Conservation (phyloP, 2,113 vertebrate genomes). For the Phalacrocorax aristotelis region DNA sequence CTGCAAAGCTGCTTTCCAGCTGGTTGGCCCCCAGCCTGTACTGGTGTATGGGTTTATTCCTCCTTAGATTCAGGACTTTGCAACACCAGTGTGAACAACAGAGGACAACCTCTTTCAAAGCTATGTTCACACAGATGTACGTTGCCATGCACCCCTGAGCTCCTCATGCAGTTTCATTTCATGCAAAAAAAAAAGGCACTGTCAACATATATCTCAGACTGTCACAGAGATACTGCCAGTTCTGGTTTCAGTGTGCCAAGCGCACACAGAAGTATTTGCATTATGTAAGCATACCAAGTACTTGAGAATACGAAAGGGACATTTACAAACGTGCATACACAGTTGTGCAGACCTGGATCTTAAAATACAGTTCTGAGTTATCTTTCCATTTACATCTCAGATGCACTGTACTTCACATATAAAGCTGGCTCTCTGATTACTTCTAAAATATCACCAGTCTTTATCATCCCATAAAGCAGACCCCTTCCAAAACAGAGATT, state of each 20-base stretch:
- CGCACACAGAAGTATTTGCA: neutral
- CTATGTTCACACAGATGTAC: neutral
- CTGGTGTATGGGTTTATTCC: neutral
- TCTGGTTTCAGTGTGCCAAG: slow-evolving; percentile 19
- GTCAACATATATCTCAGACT: slow-evolving; percentile 25
- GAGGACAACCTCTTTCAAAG: neutral
- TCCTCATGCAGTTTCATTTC: neutral
- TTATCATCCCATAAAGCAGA: neutral
- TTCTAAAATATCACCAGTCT: neutral
- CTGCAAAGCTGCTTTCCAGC: neutral
- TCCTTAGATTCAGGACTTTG: neutral
- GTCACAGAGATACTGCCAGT: neutral
- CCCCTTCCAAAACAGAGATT: neutral
- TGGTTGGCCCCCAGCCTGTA: neutral
- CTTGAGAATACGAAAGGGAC: neutral
- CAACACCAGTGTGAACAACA: neutral
- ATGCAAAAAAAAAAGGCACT: neutral
- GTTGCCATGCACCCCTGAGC: neutral
- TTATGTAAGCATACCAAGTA: slow-evolving; percentile 22
- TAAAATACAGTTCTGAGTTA: neutral
- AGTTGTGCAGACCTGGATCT: neutral
- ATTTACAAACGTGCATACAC: neutral
- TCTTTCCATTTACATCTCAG: neutral
- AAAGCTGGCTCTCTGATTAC: neutral
- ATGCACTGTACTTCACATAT: neutral